Evolutionary conservation across 2,888 invertebrate genomes (phyloP).

Genomic region (Sinotaia quadrata): DNA sequence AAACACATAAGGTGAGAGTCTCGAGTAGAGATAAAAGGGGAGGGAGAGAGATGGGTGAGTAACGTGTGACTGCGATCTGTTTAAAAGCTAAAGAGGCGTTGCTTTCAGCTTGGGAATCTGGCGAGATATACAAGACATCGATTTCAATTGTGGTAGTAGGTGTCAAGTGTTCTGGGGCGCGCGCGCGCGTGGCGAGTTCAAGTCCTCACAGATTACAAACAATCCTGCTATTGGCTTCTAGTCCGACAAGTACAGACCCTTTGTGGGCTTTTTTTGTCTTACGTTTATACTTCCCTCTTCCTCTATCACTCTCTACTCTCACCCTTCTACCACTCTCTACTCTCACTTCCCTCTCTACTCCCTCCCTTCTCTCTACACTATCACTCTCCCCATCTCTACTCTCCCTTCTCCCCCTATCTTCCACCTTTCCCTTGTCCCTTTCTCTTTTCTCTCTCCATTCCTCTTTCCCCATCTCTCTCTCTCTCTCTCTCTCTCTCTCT

Average conservation of each 20-base stretch:
- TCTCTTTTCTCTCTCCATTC: not conserved
- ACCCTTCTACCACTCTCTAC: not conserved
- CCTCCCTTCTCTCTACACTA: not conserved
- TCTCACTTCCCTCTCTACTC: not conserved
- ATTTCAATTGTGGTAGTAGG: no score
- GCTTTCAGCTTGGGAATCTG: no score
- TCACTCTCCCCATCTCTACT: conserved; percentile 12
- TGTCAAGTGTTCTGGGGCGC: no score
- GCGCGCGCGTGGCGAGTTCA: no score
- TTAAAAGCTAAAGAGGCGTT: no score
- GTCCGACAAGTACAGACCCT: not conserved
- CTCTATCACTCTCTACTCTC: not conserved
- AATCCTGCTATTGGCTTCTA: no score
- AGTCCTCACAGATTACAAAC: no score
- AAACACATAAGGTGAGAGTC: no score
- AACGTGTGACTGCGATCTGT: no score
- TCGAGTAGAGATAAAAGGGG: no score
- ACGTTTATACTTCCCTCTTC: not conserved
- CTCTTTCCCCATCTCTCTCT: conserved; percentile 4
- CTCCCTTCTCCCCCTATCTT: not conserved
- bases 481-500: conserved; percentile 12
- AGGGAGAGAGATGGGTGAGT: no score
- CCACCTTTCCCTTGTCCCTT: not conserved
- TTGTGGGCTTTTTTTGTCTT: not conserved
- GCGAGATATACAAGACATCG: no score